Conservation (phyloP, 1,140 invertebrate species). For the Nebria ingens region DNA sequence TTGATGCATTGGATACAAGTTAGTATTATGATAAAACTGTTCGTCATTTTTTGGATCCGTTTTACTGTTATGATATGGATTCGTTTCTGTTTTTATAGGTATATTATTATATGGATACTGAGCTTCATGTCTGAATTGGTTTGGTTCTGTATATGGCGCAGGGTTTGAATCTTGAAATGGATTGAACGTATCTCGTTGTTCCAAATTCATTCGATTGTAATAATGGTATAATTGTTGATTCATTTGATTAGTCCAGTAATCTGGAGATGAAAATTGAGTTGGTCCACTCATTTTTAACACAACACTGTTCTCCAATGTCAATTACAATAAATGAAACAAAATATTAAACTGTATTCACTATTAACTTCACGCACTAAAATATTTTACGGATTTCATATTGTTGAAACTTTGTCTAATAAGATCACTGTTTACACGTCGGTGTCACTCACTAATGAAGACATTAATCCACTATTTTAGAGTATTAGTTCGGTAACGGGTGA, state of each 20-base stretch:
- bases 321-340: too few relatives aligned
- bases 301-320: too few relatives aligned
- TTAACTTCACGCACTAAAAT: too few relatives aligned
- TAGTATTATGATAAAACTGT: too few relatives aligned
- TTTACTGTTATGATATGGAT: too few relatives aligned
- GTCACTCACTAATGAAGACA: background rate
- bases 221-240: constrained; percentile 12
- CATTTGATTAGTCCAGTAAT: constrained; percentile 14
- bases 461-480: too few relatives aligned
- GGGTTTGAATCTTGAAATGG: background rate
- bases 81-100: too few relatives aligned
- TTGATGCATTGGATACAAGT: background rate
- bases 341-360: too few relatives aligned
- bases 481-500: too few relatives aligned
- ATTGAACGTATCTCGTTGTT: background rate
- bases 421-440: background rate
- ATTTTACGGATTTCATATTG: too few relatives aligned
- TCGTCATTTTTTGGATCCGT: too few relatives aligned
- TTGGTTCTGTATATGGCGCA: background rate
- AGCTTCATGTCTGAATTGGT: background rate
- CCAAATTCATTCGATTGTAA: constrained; percentile 10
- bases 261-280: constrained; percentile 11
- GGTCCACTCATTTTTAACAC: constrained; percentile 11
- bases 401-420: too few relatives aligned
- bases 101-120: background rate